These are phyloP conservation scores for Macrostomum cliftonense DNA, from an alignment of 2,888 invertebrate genomes.

Conservation along the genomic window DNA sequence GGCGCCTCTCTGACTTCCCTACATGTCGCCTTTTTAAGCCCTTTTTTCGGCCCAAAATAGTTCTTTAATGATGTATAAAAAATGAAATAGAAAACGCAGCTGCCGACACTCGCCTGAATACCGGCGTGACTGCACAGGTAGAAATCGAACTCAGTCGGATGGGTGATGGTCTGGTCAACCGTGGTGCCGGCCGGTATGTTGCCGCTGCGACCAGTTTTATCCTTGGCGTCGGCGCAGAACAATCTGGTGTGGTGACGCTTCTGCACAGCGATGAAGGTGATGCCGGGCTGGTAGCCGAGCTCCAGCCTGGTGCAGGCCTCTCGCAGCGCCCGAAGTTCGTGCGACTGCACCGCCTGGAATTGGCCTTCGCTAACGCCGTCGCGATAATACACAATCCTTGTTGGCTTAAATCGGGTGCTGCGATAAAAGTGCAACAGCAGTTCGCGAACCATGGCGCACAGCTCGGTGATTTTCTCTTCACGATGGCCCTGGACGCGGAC, in stretches of 20 bases:
- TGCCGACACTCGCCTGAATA: slow-evolving; percentile 27
- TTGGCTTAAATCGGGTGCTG: slow-evolving; percentile 95
- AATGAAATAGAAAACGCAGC: no score
- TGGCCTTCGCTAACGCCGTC: slow-evolving; percentile 98
- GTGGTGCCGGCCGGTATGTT: slow-evolving; percentile 99
- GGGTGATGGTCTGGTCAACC: slow-evolving; percentile 96
- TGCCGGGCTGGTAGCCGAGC: slow-evolving; percentile 89
- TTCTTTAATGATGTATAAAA: no score
- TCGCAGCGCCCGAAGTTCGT: slow-evolving; percentile 86
- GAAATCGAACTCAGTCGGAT: slow-evolving; percentile 99
- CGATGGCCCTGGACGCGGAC: slow-evolving; percentile 88
- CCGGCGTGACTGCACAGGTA: slow-evolving; percentile 65
- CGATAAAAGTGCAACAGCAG: slow-evolving; percentile 96
- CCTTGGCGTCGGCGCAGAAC: slow-evolving; percentile 96
- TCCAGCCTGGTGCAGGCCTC: slow-evolving; percentile 86
- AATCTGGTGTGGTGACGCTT: slow-evolving; percentile 95
- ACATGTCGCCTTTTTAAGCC: no score
- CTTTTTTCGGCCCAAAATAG: no score
- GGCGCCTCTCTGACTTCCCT: no score
- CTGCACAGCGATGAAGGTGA: slow-evolving; percentile 93
- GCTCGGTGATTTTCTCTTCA: slow-evolving; percentile 94
- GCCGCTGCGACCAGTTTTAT: slow-evolving; percentile 59
- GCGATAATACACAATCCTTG: slow-evolving; percentile 93
- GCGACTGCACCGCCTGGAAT: slow-evolving; percentile 67
- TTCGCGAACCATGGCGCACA: slow-evolving; percentile 92